Percentiles rank a stretch among this genome's conserved stretches.
Evolutionary conservation across 2,797 vertebrate genomes (phyloP).

Genomic region (Apogon hyalosoma): DNA sequence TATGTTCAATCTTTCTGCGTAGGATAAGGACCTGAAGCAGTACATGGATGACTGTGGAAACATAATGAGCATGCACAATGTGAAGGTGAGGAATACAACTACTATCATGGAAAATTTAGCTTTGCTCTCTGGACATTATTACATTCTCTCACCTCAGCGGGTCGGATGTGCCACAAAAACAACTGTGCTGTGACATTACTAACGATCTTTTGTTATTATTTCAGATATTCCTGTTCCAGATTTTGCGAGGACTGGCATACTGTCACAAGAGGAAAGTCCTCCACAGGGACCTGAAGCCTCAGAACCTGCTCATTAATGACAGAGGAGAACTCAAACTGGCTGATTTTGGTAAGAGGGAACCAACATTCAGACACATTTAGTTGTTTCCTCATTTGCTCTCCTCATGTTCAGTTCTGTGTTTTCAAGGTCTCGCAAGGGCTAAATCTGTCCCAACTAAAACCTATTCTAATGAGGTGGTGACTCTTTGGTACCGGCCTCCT

Average conservation of each 20-base stretch:
- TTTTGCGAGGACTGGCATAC: conserved; percentile 84
- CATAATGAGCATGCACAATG: conserved; percentile 99
- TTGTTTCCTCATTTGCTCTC: neutral
- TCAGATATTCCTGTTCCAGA: conserved; percentile 86
- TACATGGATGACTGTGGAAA: conserved; percentile 99
- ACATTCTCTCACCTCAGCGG: no score
- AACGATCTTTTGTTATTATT: neutral
- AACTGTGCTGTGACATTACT: neutral
- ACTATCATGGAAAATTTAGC: no score
- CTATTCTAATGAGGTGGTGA: conserved; percentile 97
- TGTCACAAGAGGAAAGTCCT: conserved; percentile 86
- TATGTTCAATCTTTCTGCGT: conserved; percentile 47
- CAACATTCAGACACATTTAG: neutral
- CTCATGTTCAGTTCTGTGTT: neutral
- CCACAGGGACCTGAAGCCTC: conserved; percentile 87
- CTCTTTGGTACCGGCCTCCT: conserved; percentile 96
- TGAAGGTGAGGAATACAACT: conserved; percentile 87
- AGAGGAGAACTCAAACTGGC: conserved; percentile 86
- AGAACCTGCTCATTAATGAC: conserved; percentile 87
- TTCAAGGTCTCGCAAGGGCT: conserved; percentile 85
- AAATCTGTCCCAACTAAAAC: conserved; percentile 97
- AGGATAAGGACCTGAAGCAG: conserved; percentile 99
- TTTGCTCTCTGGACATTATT: no score
- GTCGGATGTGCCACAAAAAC: no score
- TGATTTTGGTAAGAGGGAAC: conserved; percentile 81